Evolutionary conservation across 2,113 vertebrate genomes (phyloP).

Genomic region (Malurus elegans): DNA sequence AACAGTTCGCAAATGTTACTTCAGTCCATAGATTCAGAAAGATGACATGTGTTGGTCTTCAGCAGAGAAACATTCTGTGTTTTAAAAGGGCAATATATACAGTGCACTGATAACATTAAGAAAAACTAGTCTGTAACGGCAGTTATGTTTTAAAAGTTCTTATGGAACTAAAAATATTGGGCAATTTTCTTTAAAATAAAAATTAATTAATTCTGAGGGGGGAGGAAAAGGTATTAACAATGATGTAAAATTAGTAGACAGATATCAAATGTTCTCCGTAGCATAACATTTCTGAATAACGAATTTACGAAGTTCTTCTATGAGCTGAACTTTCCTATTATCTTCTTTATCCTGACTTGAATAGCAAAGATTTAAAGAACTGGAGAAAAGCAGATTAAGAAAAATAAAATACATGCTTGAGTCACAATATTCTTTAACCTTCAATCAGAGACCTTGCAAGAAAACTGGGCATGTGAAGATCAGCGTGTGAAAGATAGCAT

Average conservation of each 20-base stretch:
- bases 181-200: neutral
- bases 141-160: neutral
- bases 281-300: neutral
- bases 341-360: neutral
- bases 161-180: neutral
- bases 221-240: neutral
- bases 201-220: neutral
- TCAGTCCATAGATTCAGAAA: neutral
- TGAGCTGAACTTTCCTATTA: neutral
- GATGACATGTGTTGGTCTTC: neutral
- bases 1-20: neutral
- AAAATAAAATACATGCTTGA: conserved; percentile 35
- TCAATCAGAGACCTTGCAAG: neutral
- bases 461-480: conserved; percentile 32
- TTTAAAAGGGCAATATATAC: neutral
- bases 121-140: neutral
- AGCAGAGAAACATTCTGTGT: neutral
- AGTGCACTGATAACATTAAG: neutral
- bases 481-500: conserved; percentile 34
- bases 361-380: conserved; percentile 23
- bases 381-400: conserved; percentile 6
- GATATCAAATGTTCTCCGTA: neutral
- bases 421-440: conserved; percentile 29
- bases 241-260: neutral
- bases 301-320: neutral